Evolutionary conservation across 2,113 vertebrate genomes (phyloP).

Genomic region (Sclerurus mexicanus): DNA sequence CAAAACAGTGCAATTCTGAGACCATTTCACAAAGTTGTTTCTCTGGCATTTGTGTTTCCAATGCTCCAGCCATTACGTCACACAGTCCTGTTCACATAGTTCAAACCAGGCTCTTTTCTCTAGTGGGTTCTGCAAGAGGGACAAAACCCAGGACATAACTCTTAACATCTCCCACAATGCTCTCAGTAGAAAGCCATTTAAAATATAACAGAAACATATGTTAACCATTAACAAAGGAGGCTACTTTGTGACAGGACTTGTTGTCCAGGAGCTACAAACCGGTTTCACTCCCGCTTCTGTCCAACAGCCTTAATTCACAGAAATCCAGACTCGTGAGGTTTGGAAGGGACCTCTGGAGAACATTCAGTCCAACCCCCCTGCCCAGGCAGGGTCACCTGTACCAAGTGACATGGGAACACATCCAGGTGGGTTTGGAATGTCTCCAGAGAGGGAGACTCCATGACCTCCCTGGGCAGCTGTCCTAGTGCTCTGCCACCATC

Average conservation of each 20-base stretch:
- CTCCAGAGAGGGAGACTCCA: not conserved
- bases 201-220: not conserved
- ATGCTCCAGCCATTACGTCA: not conserved
- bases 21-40: not conserved
- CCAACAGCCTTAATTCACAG: not conserved
- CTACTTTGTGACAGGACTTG: rapidly evolving
- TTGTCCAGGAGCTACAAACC: not conserved
- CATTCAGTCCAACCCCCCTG: not conserved
- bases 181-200: not conserved
- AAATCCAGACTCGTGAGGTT: not conserved
- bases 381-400: not conserved
- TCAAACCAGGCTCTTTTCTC: not conserved
- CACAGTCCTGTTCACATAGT: no score
- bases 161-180: not conserved
- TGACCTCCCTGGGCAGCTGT: not conserved
- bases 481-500: not conserved
- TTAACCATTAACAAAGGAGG: not conserved
- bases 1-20: not conserved
- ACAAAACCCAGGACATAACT: not conserved
- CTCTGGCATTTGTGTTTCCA: not conserved
- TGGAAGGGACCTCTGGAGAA: not conserved
- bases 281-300: not conserved
- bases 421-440: not conserved
- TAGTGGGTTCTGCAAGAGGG: not conserved
- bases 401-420: not conserved